Percentiles rank a stretch among this genome's conserved stretches.
phyloP scores from a whole-genome alignment of 2,113 vertebrate species.

The Colistium nudipinnis region DNA sequence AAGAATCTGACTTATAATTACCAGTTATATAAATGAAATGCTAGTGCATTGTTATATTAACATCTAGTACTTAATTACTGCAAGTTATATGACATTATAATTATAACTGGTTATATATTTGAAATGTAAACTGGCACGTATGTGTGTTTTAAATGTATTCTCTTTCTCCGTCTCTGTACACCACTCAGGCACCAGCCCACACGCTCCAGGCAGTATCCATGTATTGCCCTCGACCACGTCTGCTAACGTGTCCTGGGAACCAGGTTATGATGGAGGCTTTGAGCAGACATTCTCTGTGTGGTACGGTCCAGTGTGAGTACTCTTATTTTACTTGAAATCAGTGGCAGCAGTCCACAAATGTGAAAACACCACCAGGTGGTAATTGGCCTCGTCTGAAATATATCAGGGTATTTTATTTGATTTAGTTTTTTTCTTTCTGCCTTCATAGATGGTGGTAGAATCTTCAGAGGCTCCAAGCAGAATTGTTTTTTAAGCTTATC shows the following conservation, averaged over 20 bases:
- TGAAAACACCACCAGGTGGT: slow-evolving; percentile 22
- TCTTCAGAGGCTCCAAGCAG: neutral
- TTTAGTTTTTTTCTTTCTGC: neutral
- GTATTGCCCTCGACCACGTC: slow-evolving; percentile 92
- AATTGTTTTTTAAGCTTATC: slow-evolving; percentile 33
- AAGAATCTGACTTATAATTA: neutral
- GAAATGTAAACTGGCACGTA: slow-evolving; percentile 9
- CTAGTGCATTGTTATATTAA: neutral
- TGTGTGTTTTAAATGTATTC: slow-evolving; percentile 32
- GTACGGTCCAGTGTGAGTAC: slow-evolving; percentile 99
- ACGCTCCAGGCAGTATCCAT: slow-evolving; percentile 92
- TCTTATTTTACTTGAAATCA: slow-evolving; percentile 53
- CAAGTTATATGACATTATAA: neutral
- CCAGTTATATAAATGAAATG: neutral
- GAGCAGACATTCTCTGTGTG: slow-evolving; percentile 99
- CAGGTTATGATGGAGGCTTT: slow-evolving; percentile 97
- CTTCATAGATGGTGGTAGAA: slow-evolving; percentile 6
- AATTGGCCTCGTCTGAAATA: neutral
- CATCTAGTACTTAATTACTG: neutral
- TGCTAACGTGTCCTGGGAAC: slow-evolving; percentile 98
- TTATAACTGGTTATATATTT: neutral
- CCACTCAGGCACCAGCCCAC: slow-evolving; percentile 94
- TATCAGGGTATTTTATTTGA: neutral
- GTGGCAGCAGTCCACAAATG: slow-evolving; percentile 25
- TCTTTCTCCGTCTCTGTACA: slow-evolving; percentile 39